Evolutionary conservation across 2,113 vertebrate genomes (phyloP), one percentile per base, ranked within the genome.

Genomic region (Uropsilus gracilis): DNA sequence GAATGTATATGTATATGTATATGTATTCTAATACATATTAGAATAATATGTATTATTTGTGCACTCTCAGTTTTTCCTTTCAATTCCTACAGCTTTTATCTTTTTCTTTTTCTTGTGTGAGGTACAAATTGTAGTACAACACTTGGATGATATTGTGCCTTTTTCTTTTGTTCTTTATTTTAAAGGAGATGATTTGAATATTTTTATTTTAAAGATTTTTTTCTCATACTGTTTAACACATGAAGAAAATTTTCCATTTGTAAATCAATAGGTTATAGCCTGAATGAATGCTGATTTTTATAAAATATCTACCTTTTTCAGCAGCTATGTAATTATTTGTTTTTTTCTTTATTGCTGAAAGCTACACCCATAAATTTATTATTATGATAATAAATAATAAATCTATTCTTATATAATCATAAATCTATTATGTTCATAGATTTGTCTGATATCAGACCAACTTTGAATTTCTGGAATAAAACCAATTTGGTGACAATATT

Each of bases 281-380:
- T 50, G 28, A 84, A 85, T 57, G 12, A 64, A 48, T 39, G 4
- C 30, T 75, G 44, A 81, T 63, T 88, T 63, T 90, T 76, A 44
- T 59, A 37, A 61, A 64, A 82, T 2, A 61, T 13, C 59, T 53
- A 16, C 1, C 1, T 64, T 85, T 87, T 91, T 44, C 3, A 91
- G 16, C 46, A 44, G n/a, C 14, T 83, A 37, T 61, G 82, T 57
- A 89, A 93, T 53, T 87, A 44, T 46, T 89, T 72, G 0, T 94
- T 92, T 68, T 30, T 87, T 76, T 22, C 37, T 63, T 91, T 50
- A 72, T 82, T 86, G 46, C 4, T 66, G 85, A 91, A 78, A 48
- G 30, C 13, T 61, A 34, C 86, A 34, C 48, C n/a, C n/a, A n/a
- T n/a, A n/a, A n/a, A n/a, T n/a, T n/a, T n/a, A n/a, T n/a, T n/a